Conservation (phyloP, 2,113 vertebrate species). For the Sceloporus tristichus region DNA sequence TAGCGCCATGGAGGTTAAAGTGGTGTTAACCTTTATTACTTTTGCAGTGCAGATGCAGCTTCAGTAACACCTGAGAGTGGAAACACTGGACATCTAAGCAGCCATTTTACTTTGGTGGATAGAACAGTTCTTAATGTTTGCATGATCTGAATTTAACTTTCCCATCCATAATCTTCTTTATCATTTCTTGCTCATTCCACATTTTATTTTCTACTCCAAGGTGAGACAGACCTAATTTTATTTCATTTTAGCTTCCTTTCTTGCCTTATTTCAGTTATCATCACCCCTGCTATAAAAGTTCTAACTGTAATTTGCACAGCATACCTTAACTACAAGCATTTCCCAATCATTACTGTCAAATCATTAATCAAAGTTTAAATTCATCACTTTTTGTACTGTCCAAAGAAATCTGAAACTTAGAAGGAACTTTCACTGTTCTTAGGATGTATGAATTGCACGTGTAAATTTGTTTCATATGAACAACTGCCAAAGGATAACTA, state of each 20-base stretch:
- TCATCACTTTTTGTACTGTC: background rate
- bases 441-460: background rate
- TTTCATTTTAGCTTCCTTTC: conserved; percentile 31
- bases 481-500: background rate
- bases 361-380: background rate
- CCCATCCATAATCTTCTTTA: conserved; percentile 21
- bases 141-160: conserved; percentile 1
- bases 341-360: conserved; percentile 30
- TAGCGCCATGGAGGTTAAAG: too few relatives aligned
- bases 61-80: background rate
- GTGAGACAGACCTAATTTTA: background rate
- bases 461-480: background rate
- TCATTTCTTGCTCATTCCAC: background rate
- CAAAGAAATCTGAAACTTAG: background rate
- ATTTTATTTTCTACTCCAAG: conserved; percentile 13
- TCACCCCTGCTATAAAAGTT: background rate
- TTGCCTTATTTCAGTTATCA: conserved; percentile 27
- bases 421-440: background rate
- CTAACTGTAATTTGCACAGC: conserved; percentile 22
- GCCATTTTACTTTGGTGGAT: background rate
- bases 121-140: background rate
- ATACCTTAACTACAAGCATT: background rate
- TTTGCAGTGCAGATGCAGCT: too few relatives aligned
- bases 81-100: background rate
- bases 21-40: too few relatives aligned